Evolutionary conservation across 2,797 vertebrate species (phyloP), one percentile per base, ranked within the genome.

Genomic region (Otolemur crassicaudatus): DNA sequence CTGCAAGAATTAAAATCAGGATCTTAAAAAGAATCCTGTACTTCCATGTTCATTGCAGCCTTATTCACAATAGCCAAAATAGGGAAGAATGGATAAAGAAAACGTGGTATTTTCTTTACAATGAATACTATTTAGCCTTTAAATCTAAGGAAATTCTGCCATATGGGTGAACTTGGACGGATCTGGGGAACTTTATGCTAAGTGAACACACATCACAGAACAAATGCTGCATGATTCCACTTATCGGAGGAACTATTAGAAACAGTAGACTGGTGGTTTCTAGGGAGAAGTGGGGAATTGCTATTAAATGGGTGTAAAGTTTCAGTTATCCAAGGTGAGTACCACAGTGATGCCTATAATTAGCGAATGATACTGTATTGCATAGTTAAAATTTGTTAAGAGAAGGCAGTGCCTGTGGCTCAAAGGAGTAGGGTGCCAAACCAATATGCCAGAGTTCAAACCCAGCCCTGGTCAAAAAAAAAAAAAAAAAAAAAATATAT

Each of bases 331-430:
- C 63, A 69, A 61, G 40, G 11, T 16, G 25, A 29, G 4, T n/a
- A 4, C 7, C 19, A 16, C 40, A 27, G 29, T 29, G 17, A 11
- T 70, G 14, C 56, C 72, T 69, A 5, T 40, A 25, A 19, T 16
- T 85, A 49, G 27, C n/a, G 61, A 31, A 40, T 25, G 53, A 25
- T 53, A 49, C 40, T 27, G 0, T 40, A 11, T 40, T 43, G n/a
- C 60, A 4, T 46, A 46, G 17, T 65, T 86, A 60, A 91, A 87
- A 70, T 58, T 73, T 87, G 23, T 34, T 81, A 43, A 80, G 67
- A 49, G 40, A 5, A 5, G 40, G 40, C 40, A 40, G 40, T 40
- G 40, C 40, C 40, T 40, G 40, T 40, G 40, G 40, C 40, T 40
- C 40, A 40, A 40, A 40, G 40, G 40, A 40, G 40, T 4, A 40